Percentiles rank a stretch among this genome's conserved stretches.
Conservation (phyloP, 2,797 vertebrate species). For the Squalus acanthias region DNA sequence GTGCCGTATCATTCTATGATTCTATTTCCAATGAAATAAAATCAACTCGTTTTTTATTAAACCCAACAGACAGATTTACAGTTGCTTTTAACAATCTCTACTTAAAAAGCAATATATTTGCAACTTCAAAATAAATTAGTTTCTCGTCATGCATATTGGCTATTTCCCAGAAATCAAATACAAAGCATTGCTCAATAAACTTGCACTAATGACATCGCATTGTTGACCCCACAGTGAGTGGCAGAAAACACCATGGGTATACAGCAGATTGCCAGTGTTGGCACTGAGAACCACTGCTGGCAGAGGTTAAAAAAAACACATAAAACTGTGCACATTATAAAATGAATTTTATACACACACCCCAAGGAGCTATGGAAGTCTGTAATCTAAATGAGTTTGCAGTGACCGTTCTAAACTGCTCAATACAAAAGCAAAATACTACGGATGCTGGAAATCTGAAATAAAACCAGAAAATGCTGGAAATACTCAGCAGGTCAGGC, state of each 20-base stretch:
- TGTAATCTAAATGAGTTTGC: not conserved
- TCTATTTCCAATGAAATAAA: not conserved
- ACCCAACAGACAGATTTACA: not conserved
- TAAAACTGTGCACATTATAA: not conserved
- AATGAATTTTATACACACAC: not conserved
- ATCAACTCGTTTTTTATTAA: not conserved
- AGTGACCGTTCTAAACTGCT: not conserved
- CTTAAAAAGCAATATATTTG: not conserved
- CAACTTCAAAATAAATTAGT: conserved; percentile 1
- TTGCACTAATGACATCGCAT: not conserved
- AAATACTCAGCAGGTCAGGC: not conserved
- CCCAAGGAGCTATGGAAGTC: not conserved
- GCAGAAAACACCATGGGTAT: not conserved
- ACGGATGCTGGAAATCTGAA: not conserved
- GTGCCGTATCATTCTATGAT: not conserved
- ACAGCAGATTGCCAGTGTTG: not conserved
- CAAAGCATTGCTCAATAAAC: not conserved
- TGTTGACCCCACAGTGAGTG: not conserved
- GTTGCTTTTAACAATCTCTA: not conserved
- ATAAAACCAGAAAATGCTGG: not conserved
- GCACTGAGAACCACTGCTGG: not conserved
- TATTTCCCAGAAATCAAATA: not conserved
- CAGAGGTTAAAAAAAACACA: not conserved
- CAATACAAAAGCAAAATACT: not conserved
- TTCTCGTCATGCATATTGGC: not conserved